Evolutionary conservation across 2,113 vertebrate genomes (phyloP).

Genomic region (Nibea albiflora): DNA sequence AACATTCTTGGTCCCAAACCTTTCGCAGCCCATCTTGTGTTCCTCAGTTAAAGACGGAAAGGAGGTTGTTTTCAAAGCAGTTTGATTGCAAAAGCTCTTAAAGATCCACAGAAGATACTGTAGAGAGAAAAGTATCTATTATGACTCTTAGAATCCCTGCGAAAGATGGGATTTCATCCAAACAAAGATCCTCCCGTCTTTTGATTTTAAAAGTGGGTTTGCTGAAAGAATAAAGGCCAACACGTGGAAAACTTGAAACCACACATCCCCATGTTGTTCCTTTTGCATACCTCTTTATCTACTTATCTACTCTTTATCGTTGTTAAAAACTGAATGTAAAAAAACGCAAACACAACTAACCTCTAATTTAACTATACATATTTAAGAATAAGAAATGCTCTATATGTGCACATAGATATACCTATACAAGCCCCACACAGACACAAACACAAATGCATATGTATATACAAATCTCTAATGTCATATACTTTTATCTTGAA

Average conservation of each 20-base stretch:
- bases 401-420: slow-evolving; percentile 81
- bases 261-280: slow-evolving; percentile 30
- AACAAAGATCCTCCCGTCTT: not conserved
- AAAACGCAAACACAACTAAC: slow-evolving; percentile 79
- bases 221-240: slow-evolving; percentile 41
- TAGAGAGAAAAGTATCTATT: too few species aligned
- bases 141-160: not conserved
- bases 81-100: not conserved
- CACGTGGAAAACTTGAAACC: slow-evolving; percentile 59
- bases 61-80: not conserved
- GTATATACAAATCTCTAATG: slow-evolving; percentile 83
- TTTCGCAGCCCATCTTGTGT: slow-evolving; percentile 27
- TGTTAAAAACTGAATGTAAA: slow-evolving; percentile 83
- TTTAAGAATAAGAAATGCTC: slow-evolving; percentile 79
- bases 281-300: slow-evolving; percentile 61
- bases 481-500: slow-evolving; percentile 79
- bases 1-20: slow-evolving; percentile 34
- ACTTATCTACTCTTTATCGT: slow-evolving; percentile 72
- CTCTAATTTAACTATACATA: slow-evolving; percentile 82
- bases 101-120: not conserved
- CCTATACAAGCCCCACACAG: slow-evolving; percentile 76
- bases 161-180: not conserved
- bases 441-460: slow-evolving; percentile 79
- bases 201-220: slow-evolving; percentile 43
- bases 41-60: not conserved